Conservation (phyloP, 2,113 vertebrate species). For the Morone chrysops region DNA sequence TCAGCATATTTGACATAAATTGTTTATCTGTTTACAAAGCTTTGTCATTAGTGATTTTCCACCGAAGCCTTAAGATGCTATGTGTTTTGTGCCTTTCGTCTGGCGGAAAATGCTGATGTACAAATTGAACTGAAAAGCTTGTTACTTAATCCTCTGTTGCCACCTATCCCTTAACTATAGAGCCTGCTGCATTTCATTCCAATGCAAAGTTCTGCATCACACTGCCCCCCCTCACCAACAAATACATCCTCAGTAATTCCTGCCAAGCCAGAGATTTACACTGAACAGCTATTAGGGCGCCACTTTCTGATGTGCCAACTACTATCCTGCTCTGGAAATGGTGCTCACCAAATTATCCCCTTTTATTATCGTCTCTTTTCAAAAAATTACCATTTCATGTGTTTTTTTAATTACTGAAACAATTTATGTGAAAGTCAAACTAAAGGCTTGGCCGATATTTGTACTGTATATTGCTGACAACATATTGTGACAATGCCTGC, state of each 20-base stretch:
- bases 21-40: conserved; percentile 85
- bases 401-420: conserved; percentile 35
- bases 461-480: conserved; percentile 40
- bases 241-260: conserved; percentile 78
- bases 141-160: conserved; percentile 84
- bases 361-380: conserved; percentile 23
- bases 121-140: conserved; percentile 87
- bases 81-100: conserved; percentile 66
- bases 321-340: conserved; percentile 55
- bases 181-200: conserved; percentile 67
- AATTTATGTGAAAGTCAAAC: conserved; percentile 44
- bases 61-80: conserved; percentile 71
- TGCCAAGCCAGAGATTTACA: conserved; percentile 78
- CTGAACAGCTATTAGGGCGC: conserved; percentile 75
- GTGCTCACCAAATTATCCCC: conserved; percentile 44
- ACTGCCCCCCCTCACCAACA: conserved; percentile 14
- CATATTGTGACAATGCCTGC: conserved; percentile 50
- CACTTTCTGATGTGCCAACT: conserved; percentile 70
- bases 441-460: conserved; percentile 32
- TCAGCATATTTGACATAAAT: conserved; percentile 82
- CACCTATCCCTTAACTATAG: conserved; percentile 81
- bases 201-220: conserved; percentile 74
- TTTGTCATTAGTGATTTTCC: conserved; percentile 87
- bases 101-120: conserved; percentile 83
- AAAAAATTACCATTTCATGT: conserved; percentile 10